A percentile compares a stretch with the other conserved stretches of the same genome.
Conservation (phyloP, 2,797 vertebrate species). For the Sebastes diploproa region DNA sequence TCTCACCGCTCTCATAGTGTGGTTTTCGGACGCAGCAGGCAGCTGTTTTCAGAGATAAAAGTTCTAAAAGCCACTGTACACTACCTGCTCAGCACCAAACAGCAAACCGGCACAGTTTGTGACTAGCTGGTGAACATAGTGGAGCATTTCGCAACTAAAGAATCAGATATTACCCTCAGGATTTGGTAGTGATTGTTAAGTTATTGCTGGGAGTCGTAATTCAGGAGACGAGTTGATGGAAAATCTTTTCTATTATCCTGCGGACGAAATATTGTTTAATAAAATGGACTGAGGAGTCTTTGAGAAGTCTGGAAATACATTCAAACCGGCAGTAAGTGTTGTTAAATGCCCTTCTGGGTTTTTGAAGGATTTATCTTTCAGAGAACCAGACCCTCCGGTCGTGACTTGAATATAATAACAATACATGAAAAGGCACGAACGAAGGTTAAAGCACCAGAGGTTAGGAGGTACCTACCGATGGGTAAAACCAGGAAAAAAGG, state of each 20-base stretch:
- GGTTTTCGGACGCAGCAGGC: fast-evolving
- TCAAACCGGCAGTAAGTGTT: background rate
- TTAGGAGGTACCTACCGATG: slow-evolving; percentile 84
- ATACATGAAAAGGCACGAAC: background rate
- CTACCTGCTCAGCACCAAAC: background rate
- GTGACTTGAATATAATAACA: background rate
- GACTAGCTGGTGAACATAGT: background rate
- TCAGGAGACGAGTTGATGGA: background rate
- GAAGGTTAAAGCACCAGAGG: background rate
- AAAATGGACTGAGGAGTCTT: background rate
- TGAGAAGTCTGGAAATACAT: background rate
- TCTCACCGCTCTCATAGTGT: background rate
- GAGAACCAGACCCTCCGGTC: background rate
- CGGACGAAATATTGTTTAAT: background rate
- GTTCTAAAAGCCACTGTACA: background rate
- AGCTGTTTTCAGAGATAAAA: background rate
- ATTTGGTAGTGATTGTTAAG: background rate
- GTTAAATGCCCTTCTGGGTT: background rate
- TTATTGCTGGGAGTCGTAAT: background rate
- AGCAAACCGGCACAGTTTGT: background rate
- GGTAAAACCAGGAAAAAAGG: slow-evolving; percentile 97
- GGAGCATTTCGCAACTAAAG: background rate
- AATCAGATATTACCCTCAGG: background rate
- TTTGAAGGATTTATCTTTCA: background rate
- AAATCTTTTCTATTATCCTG: background rate